Base-by-base conservation (phyloP, 2,113 vertebrate genomes). In the Larimichthys crocea region DNA sequence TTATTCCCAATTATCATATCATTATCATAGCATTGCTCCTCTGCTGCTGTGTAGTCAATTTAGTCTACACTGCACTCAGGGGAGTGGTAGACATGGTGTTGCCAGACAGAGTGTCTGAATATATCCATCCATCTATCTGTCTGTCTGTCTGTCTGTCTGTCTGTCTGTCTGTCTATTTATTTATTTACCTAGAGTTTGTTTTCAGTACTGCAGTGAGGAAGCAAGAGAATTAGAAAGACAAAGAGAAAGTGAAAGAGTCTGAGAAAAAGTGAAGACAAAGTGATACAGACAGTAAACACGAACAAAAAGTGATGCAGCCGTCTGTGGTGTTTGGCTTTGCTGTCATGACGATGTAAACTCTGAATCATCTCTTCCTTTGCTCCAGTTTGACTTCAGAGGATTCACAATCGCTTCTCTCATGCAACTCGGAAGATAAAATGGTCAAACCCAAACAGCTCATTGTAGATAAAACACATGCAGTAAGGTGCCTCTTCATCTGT, bases 1-100 rank as follows among this genome's bases (percentile, higher is more conserved):
- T 89, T 86, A 90, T 82, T 85, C 15, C 87, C 85, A 87, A 91
- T 93, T 93, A 91, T 89, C 92, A 92, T 92, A 89, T 85, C 83
- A 93, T 94, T 93, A 91, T 64, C 89, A 88, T 86, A 81, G 88
- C 57, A 59, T 53, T 60, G 56, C 55, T 83, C 40, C 79, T 69
- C 42, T 0, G 74, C 74, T 79, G 82, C 82, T 65, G 78, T 65
- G 82, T 74, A 26, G 84, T 84, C 80, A 71, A 86, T 93, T 88
- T 88, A 81, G 85, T 88, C 88, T 72, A 75, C 62, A 64, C 40
- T 61, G 74, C 75, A 79, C 91, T 82, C 86, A 24, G 24, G 88
- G 87, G 89, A 86, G 75, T n/a, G 22, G 20, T n/a, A 79, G 78
- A 86, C 67, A 59, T 50, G 59, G 3, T 82, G 50, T 50, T 55